Evolutionary conservation across 2,113 vertebrate species (phyloP), one percentile per base, ranked within the genome.

Genomic region (Turnix velox): DNA sequence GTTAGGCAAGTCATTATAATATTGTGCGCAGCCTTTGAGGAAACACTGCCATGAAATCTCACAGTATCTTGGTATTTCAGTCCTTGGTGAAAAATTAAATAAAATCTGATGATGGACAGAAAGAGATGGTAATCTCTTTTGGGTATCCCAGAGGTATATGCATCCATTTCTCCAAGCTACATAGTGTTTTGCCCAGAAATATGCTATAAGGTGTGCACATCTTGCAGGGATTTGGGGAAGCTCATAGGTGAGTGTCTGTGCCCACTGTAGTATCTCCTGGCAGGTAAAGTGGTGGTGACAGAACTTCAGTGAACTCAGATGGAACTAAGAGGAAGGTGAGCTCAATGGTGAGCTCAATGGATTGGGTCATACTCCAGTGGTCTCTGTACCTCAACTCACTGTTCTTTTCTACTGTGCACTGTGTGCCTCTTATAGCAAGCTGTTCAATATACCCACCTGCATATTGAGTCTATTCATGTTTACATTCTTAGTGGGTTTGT

Each of bases 121-220:
- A 68, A 76, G 33, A 18, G 31, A 49, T 33, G 6, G 7, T 49
- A 51, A 35, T 45, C 27, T 77, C 16, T 57, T 67, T 58, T 23
- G 35, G 25, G 10, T 71, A 63, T 43, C 18, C 18, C 66, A 51
- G 35, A 39, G 10, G 4, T 87, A 6, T 35, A 17, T 39, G 12
- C 33, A 62, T 49, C 18, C 6, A 10, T 14, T 18, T 52, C 31
- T 37, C 23, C 33, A 78, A 71, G 27, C 69, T 27, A 48, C 46
- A 22, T 5, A 9, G 33, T 4, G 20, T 68, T 76, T 72, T 63
- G 3, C 51, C 39, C 46, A 39, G 25, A 43, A 31, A 37, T 72
- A 57, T 75, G 7, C 71, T 58, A 13, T 35, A 62, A 74, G 25
- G 28, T 35, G 3, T 0, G 1, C 8, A 0, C 0, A 0, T 61